Base-by-base conservation (phyloP, 1,140 invertebrate species). In the Magallana gigas region DNA sequence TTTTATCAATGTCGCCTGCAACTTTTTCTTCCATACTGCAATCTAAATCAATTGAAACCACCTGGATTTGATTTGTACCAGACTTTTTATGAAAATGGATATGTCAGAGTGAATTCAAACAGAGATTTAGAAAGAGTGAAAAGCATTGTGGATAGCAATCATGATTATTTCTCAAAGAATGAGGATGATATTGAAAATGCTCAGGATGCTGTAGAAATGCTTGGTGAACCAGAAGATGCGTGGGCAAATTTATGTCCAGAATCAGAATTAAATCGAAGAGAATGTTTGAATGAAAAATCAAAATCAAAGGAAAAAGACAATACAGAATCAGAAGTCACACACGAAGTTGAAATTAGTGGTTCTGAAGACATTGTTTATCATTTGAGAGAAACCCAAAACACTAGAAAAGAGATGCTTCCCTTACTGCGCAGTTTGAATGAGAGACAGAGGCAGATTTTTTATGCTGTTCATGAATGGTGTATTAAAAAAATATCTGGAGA, bases 381-480 rank as follows among this genome's bases (percentile, higher is more conserved):
- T 48, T 16, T 56, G 48, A 57, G 9, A 11, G 16, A 83, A 57
- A 57, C n/a, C 59, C 18, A 56, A n/a, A 83, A 57, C 82, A 5
- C 48, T 57, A 16, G 58, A 83, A 57, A 12, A 14, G 36, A 48
- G 36, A 48, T 48, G 36, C 36, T 48, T 48, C 36, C 36, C 36
- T 48, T 48, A 48, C 1, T 48, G 36, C 36, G 36, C 2, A 48
- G 36, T 48, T 48, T 48, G 36, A 48, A 48, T 48, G 36, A 48
- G 8, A 83, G 57, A 58, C 82, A 83, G 18, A 83, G 0, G 9
- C 8, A 56, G 14, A 36, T 88, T 56, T 88, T 88, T 36, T 85
- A 82, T 56, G 57, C 18, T 58, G 80, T 90, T 6, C 56, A 87
- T 3, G 2, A 90, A 8, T 90, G 84, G 86, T 90, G 89, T 86